A percentile compares a stretch with the other conserved stretches of the same genome.
Conservation (phyloP, 2,797 vertebrate genomes). For the Psittacula derbiana region DNA sequence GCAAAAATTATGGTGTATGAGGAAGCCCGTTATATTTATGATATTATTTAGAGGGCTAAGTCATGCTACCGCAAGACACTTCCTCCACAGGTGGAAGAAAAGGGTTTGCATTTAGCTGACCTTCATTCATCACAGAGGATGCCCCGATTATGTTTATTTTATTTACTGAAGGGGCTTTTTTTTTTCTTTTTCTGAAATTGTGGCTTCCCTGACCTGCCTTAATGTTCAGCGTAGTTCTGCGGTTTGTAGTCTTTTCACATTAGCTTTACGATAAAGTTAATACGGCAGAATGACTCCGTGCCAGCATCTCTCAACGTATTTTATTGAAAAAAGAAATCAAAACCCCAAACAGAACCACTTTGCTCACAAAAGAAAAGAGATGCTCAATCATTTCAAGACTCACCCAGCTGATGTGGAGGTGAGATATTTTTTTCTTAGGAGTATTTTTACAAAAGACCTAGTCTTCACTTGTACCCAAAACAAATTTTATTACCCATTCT, state of each 20-base stretch:
- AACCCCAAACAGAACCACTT: background rate
- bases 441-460: background rate
- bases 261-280: conserved; percentile 54
- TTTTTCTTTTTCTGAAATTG: conserved; percentile 3
- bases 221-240: background rate
- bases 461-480: background rate
- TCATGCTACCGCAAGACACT: background rate
- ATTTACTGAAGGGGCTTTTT: background rate
- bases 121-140: background rate
- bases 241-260: conserved; percentile 52
- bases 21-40: conserved; percentile 12
- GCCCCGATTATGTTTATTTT: background rate
- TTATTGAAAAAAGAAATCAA: background rate
- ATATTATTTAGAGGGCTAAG: background rate
- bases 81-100: background rate
- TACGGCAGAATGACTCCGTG: conserved; percentile 42
- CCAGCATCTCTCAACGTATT: conserved; percentile 53
- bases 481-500: background rate
- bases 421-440: background rate
- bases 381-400: conserved; percentile 34
- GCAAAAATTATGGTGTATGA: background rate
- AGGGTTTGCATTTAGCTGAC: background rate
- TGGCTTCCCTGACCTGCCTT: background rate
- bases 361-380: background rate
- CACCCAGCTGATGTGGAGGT: background rate